A percentile compares a stretch with the other conserved stretches of the same genome.
These are phyloP conservation scores for Zenarchopterus dispar DNA, from an alignment of 2,797 vertebrate genomes.

Conservation along the genomic window DNA sequence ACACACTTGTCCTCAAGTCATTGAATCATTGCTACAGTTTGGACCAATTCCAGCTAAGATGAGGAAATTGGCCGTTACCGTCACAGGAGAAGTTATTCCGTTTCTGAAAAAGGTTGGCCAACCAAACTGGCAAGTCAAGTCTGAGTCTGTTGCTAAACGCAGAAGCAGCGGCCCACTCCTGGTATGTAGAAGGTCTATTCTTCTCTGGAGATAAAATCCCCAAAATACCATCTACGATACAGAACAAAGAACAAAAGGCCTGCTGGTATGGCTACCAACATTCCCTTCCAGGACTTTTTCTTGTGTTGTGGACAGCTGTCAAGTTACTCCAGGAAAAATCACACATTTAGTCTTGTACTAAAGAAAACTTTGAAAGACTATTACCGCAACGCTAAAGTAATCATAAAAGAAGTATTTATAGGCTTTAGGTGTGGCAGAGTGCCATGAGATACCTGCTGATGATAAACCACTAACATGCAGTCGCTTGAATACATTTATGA, in stretches of 20 bases:
- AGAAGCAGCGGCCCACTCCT: constrained; percentile 37
- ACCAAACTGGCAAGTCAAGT: constrained; percentile 52
- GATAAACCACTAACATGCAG: constrained; percentile 28
- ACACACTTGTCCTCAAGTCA: constrained; percentile 42
- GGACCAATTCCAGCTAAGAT: background rate
- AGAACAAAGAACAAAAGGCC: constrained; percentile 59
- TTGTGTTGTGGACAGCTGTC: constrained; percentile 24
- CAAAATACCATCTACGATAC: constrained; percentile 46
- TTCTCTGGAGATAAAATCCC: constrained; percentile 58
- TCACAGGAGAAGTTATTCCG: constrained; percentile 24
- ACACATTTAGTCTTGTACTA: constrained; percentile 18
- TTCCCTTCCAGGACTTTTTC: constrained; percentile 28
- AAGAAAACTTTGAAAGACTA: constrained; percentile 4
- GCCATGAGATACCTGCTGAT: constrained; percentile 22
- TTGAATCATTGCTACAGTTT: constrained; percentile 27
- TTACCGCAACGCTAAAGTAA: background rate
- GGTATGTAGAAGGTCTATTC: constrained; percentile 51
- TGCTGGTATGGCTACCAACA: constrained; percentile 16
- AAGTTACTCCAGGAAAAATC: constrained; percentile 32
- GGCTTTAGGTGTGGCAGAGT: background rate
- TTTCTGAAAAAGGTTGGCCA: constrained; percentile 36
- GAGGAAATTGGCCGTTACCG: constrained; percentile 26
- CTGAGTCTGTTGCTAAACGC: constrained; percentile 44
- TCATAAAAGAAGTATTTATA: constrained; percentile 6
- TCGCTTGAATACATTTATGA: constrained; percentile 16